Evolutionary conservation across 2,113 vertebrate species (phyloP), one percentile per base, ranked within the genome.

Genomic region (Austrofundulus limnaeus): DNA sequence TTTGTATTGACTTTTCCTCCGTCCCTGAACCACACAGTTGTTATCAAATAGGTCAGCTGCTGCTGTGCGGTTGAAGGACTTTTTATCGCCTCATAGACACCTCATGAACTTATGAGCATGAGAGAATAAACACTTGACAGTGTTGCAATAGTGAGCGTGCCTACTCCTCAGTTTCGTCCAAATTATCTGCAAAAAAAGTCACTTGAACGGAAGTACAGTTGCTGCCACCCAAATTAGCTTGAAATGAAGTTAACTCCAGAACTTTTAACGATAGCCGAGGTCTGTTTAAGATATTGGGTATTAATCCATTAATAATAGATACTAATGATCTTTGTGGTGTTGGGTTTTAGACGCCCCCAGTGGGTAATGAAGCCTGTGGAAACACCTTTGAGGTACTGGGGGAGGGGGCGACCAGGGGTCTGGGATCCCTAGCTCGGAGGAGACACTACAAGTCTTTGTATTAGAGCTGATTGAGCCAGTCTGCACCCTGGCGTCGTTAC

Each of bases 251-350:
- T 78, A 80, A 77, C 79, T 81, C 82, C 84, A 6, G 61, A 92
- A 92, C 87, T 91, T 92, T 88, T 87, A 90, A 90, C 80, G 87
- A 90, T 90, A 87, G 87, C 87, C 85, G 61, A 61, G 82, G 84
- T 81, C 82, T 86, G 87, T 82, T 70, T 81, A 71, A 87, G 73
- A 86, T 90, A 89, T 89, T 85, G 85, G 85, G 77, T 73, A 90
- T 88, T 91, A 92, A 89, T 83, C 61, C 88, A 92, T 92, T 90
- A 92, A 93, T 92, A 92, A 92, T 92, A 78, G 59, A 93, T 92
- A 64, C 83, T 84, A 90, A 88, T 88, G 84, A 90, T 83, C 86
- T 92, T 90, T 89, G 84, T 90, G 88, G 84, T 55, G 70, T 79
- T 78, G 83, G 80, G 87, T 85, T 78, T 87, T 75, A 82, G 81